Base-by-base conservation (phyloP, 2,797 vertebrate species). In the Poeciliopsis presidionis region DNA sequence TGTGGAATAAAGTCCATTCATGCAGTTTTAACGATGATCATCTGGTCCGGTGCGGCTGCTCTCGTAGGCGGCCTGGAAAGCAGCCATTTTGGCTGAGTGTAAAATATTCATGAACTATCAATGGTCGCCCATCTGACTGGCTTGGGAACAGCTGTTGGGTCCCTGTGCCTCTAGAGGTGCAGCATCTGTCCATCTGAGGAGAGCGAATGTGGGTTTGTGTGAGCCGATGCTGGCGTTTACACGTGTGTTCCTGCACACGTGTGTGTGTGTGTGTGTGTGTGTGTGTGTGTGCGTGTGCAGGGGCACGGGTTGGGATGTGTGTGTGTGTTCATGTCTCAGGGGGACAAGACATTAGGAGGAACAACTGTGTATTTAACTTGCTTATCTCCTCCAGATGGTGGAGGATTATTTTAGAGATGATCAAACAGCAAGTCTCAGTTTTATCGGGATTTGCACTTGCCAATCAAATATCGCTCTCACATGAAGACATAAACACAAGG, bases 81-180 rank as follows among this genome's bases (percentile, higher is more conserved):
- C 87, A 85, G 93, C 93, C 93, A 94, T 94, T 93, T 94, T 92
- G 88, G 92, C 92, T 91, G 88, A 89, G 88, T 88, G 88, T 95
- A 94, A 96, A 96, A 95, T 94, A 96, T 95, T 95, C 92, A 96
- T 95, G 92, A 93, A 91, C 89, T 92, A 95, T 95, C 95, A 94
- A 92, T 94, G 93, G 94, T 90, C 74, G 90, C 91, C 92, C 93
- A 92, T 94, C 94, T 95, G 94, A 94, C 93, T 93, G 93, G 92
- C 94, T 94, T 87, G 86, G 86, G 94, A 96, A 95, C 95, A 96
- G 94, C 95, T 96, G 96, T 83, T 93, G 89, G 85, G 90, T 93
- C 94, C 93, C 93, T 91, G 90, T 87, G 94, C 93, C 95, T 96
- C 96, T 94, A 91, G 94, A 96, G 95, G 94, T 92, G 91, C 94